A percentile compares a stretch with the other conserved stretches of the same genome.
Evolutionary conservation across 2,888 invertebrate genomes (phyloP).

Genomic region (Amphipoea oculea): DNA sequence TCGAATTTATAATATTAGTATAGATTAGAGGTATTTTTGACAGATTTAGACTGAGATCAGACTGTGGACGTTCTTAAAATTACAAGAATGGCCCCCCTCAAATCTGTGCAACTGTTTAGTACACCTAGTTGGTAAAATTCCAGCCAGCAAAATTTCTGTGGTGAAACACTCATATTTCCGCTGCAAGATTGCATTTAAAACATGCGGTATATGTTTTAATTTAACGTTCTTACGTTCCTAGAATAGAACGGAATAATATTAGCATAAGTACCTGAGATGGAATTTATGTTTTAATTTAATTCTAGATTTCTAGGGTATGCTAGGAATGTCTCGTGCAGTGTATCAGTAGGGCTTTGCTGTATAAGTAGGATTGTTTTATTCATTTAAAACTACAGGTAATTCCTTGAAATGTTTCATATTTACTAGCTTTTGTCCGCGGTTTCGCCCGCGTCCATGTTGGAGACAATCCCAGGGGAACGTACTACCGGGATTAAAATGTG

Average conservation of each 20-base stretch:
- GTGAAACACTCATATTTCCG: constrained; percentile 23
- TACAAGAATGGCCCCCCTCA: no score
- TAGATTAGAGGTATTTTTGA: no score
- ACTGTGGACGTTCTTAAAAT: no score
- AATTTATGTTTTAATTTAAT: constrained; percentile 36
- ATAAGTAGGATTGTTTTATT: constrained; percentile 1
- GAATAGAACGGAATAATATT: constrained; percentile 43
- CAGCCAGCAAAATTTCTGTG: neutral
- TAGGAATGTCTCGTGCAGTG: neutral
- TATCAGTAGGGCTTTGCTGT: neutral
- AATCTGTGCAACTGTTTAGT: no score
- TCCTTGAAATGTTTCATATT: neutral
- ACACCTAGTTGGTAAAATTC: constrained; percentile 1
- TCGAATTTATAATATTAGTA: no score
- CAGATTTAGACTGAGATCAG: no score
- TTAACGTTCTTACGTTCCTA: constrained; percentile 21
- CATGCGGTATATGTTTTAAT: constrained; percentile 43
- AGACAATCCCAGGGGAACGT: no score
- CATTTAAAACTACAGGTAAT: neutral
- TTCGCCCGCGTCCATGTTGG: no score
- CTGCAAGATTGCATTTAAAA: constrained; percentile 42
- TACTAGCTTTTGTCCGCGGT: no score
- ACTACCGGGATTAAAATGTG: no score
- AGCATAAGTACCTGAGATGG: constrained; percentile 33
- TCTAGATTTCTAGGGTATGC: constrained; percentile 8